Conservation (phyloP, 1,140 invertebrate genomes). For the Drosophila repletoides region DNA sequence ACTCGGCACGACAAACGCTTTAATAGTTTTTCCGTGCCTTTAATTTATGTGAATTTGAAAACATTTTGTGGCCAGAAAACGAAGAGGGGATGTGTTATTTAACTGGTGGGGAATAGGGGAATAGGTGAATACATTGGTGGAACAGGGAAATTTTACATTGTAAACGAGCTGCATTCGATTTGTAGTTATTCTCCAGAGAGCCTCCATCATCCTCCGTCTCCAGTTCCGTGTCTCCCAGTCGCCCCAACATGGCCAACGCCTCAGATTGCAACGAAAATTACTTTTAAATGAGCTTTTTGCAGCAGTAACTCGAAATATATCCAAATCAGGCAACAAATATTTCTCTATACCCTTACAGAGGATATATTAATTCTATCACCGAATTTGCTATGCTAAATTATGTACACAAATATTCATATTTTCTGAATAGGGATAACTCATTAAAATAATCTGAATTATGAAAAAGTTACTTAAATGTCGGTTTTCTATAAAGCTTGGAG, state of each 20-base stretch:
- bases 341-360: too few species aligned
- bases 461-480: too few species aligned
- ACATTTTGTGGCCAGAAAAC: slow-evolving; percentile 25
- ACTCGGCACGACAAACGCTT: slow-evolving; percentile 63
- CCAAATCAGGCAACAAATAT: slow-evolving; percentile 21
- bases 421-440: too few species aligned
- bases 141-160: slow-evolving; percentile 22
- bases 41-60: slow-evolving; percentile 76
- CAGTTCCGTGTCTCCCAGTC: slow-evolving; percentile 1
- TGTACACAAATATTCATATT: too few species aligned
- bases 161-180: slow-evolving; percentile 38
- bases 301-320: slow-evolving; percentile 23
- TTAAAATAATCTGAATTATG: too few species aligned
- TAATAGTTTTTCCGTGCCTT: slow-evolving; percentile 77
- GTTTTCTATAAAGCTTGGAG: too few species aligned
- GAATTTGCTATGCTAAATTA: too few species aligned
- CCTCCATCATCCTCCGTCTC: not conserved
- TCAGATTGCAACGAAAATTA: slow-evolving; percentile 62
- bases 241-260: not conserved
- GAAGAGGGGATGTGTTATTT: not conserved
- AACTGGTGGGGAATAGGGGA: not conserved
- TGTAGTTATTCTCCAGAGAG: slow-evolving; percentile 33
- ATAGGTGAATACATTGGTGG: not conserved
- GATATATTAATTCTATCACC: too few species aligned
- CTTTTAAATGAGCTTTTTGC: slow-evolving; percentile 70